Evolutionary conservation across 2,888 invertebrate species (phyloP), one percentile per base, ranked within the genome.

Genomic region (Metacarcinus magister): DNA sequence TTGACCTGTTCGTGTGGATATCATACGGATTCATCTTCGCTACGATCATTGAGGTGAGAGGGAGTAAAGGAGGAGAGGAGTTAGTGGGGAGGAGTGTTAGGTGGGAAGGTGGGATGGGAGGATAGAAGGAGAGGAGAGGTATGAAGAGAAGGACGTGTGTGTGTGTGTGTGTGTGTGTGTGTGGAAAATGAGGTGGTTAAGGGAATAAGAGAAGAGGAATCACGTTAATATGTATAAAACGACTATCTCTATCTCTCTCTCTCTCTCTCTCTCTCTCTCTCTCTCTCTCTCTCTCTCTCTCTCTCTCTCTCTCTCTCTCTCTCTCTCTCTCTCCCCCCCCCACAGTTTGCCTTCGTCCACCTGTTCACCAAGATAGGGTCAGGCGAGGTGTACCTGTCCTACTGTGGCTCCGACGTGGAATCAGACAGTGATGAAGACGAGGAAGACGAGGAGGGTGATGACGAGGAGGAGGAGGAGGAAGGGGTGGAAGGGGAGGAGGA

Each of bases 331-430:
- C 67, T 75, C 75, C 28, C 19, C 28, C 44, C 39, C n/a, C 67
- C 94, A 23, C 97, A 98, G 98, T 99, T 98, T 97, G 98, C 99
- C 4, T 98, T 98, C n/a, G 99, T 99, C 0, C 99, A 99, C 97
- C 98, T 98, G 97, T 98, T 98, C 97, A 99, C 99, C n/a, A 99
- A 99, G 97, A 98, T 98, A 97, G 98, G 98, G 44, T 98, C 98
- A 7, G 98, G 98, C 0, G 98, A 98, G 97, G 98, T 98, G 97
- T 98, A 98, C 97, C 98, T 98, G 96, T 98, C 98, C 0, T 98
- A 98, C 97, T 98, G 98, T 97, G 98, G 98, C 97, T 98, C 98
- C 4, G 98, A 98, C 46, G 82, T 39, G 54, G 96, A 93, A 90
- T 98, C 98, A 89, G 98, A 98, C 94, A 98, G 98, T 54, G 98